Evolutionary conservation across 92 coral and sea anemone species (phyloP), one percentile per base, ranked within the genome.

Genomic region (Micromussa lordhowensis): DNA sequence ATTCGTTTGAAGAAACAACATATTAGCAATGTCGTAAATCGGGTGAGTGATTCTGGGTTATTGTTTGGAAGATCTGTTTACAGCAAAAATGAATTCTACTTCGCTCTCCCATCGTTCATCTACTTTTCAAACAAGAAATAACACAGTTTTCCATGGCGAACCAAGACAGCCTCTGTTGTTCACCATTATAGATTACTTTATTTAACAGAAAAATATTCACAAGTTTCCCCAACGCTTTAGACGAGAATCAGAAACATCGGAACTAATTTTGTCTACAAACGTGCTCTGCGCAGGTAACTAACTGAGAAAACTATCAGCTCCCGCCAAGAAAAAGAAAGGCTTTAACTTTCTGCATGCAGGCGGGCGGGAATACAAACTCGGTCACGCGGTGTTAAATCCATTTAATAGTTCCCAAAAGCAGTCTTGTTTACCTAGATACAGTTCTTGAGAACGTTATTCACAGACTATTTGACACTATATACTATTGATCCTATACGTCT

Each of bases 1-100:
- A 84, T 84, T 36, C 57, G 72, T 84, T 57, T 84, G 28, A 29
- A 32, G 13, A 57, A 73, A 84, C 55, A 84, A 84, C 48, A 35
- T 11, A 11, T 71, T 75, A 36, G 86, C 78, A 31, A 82, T 83
- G 49, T 49, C 18, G 48, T 70, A 48, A 51, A 70, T 51, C 31
- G 26, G 78, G 76, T 21, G 76, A 26, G 44, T 82, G 75, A 66
- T 38, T 81, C 35, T 32, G 38, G 7, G 36, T 66, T 29, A 66
- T 12, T 32, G 49, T 72, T 30, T 19, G 51, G 40, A 8, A 15
- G 76, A 71, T 32, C 48, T 32, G 76, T 71, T 32, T 31, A 29
- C 38, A 30, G 38, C 75, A 15, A 72, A 72, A 7, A 38, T 17
- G 22, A 19, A 72, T 26, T 40, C 48, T 40, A 0, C 77, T 72